Percentiles rank a stretch among this genome's conserved stretches.
phyloP scores from a whole-genome alignment of 2,888 invertebrate genomes.

The Athrips mouffetella region DNA sequence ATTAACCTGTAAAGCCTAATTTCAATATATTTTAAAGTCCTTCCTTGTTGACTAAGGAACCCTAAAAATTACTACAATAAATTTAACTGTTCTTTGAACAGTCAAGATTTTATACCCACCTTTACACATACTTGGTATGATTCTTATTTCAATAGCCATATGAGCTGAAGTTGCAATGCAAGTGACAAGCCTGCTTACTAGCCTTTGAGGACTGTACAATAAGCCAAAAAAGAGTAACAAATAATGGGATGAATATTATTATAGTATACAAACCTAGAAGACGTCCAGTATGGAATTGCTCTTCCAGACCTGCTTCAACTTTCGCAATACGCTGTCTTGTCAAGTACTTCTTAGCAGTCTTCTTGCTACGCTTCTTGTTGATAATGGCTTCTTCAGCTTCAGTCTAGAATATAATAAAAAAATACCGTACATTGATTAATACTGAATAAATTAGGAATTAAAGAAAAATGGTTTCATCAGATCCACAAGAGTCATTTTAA shows the following conservation, averaged over 20 bases:
- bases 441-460: constrained; percentile 27
- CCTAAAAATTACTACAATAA: no score
- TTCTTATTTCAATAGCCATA: no score
- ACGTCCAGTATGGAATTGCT: constrained; percentile 98
- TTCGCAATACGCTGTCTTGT: constrained; percentile 94
- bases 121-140: background rate
- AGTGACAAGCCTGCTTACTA: no score
- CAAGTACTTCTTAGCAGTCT: constrained; percentile 94
- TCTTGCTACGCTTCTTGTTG: constrained; percentile 96
- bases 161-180: background rate
- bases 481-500: constrained; percentile 24
- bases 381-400: constrained; percentile 96
- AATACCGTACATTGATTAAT: no score
- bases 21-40: no score
- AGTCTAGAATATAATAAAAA: constrained; percentile 76
- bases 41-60: no score
- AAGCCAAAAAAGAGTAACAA: background rate
- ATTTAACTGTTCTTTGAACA: no score
- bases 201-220: no score
- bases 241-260: background rate
- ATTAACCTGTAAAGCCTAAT: no score
- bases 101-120: no score
- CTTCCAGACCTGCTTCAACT: constrained; percentile 95
- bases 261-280: constrained; percentile 85
- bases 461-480: background rate